A percentile compares a stretch with the other conserved stretches of the same genome.
phyloP scores from a whole-genome alignment of 2,113 vertebrate genomes.

The Noctilio leporinus region DNA sequence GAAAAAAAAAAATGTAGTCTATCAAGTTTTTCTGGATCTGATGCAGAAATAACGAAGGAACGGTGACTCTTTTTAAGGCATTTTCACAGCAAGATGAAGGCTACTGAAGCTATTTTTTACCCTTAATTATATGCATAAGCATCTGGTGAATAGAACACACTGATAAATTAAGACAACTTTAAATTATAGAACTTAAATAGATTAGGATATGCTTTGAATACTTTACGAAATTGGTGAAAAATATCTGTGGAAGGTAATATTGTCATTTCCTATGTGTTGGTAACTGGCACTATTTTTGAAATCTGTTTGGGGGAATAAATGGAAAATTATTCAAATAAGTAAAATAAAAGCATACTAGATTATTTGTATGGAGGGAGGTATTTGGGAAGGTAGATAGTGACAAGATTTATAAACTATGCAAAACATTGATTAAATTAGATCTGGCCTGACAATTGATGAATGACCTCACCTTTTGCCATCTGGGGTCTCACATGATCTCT shows the following conservation, averaged over 20 bases:
- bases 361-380: background rate
- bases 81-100: constrained; percentile 70
- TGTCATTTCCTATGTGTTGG: background rate
- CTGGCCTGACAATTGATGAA: background rate
- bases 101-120: constrained; percentile 73
- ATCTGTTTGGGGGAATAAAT: background rate
- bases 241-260: background rate
- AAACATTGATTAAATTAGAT: background rate
- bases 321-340: background rate
- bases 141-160: constrained; percentile 76
- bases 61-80: constrained; percentile 58
- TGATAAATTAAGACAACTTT: constrained; percentile 78
- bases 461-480: background rate
- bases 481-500: background rate
- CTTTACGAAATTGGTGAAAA: constrained; percentile 11
- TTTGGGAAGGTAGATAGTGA: background rate
- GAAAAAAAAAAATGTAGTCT: background rate
- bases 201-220: constrained; percentile 64
- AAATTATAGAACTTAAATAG: constrained; percentile 69
- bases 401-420: background rate
- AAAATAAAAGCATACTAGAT: background rate
- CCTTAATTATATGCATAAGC: constrained; percentile 80
- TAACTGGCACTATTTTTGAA: background rate
- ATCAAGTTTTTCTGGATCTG: background rate
- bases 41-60: constrained; percentile 41